Evolutionary conservation across 1,140 invertebrate species (phyloP).

Genomic region (Neodiprion lecontei): DNA sequence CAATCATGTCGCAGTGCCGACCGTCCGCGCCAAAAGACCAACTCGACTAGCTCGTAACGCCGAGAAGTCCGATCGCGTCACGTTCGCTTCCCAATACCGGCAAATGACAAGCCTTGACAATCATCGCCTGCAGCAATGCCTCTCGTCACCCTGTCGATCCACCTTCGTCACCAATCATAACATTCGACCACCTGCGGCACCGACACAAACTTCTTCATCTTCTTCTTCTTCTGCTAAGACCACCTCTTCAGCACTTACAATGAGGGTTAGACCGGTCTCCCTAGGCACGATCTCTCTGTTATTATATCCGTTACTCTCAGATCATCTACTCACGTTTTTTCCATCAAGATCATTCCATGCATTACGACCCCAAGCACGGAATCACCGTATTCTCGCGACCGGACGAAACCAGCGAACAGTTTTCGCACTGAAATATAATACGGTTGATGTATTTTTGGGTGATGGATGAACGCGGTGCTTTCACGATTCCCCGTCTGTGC

Average conservation of each 20-base stretch:
- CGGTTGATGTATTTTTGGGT: no score
- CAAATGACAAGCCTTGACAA: conserved; percentile 1
- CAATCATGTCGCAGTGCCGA: conserved; percentile 34
- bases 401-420: neutral
- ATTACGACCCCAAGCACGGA: neutral
- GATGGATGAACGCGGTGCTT: neutral
- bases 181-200: neutral
- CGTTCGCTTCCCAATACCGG: neutral
- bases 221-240: neutral
- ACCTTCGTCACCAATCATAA: neutral
- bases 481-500: neutral
- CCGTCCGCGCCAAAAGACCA: conserved; percentile 32
- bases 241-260: neutral
- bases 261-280: neutral
- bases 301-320: neutral
- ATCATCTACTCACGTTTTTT: neutral
- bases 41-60: conserved; percentile 24
- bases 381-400: neutral
- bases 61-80: neutral
- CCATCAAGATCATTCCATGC: neutral
- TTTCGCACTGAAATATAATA: neutral
- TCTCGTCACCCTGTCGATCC: neutral
- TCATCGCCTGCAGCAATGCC: neutral
- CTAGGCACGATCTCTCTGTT: neutral
- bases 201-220: no score